Evolutionary conservation across 2,797 vertebrate species (phyloP).

Genomic region (Chelmon rostratus): DNA sequence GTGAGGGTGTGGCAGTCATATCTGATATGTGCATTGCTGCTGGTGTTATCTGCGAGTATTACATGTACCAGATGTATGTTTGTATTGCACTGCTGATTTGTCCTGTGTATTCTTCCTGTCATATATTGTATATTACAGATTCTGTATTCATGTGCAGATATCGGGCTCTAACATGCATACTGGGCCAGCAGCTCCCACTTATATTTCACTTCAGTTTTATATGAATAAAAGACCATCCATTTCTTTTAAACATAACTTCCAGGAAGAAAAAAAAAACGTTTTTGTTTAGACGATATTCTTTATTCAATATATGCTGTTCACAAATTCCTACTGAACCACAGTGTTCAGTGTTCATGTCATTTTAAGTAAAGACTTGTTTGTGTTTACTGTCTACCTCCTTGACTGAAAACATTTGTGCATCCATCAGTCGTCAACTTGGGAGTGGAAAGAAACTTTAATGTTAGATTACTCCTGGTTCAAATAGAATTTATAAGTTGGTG

Average conservation of each 20-base stretch:
- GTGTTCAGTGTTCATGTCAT: neutral
- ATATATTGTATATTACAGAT: neutral
- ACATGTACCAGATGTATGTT: neutral
- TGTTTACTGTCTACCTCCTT: constrained; percentile 11
- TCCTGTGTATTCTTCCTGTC: neutral
- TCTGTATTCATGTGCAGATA: too few relatives aligned
- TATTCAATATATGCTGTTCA: neutral
- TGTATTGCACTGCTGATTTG: neutral
- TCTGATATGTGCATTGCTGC: neutral
- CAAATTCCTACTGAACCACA: constrained; percentile 1
- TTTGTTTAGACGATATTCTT: neutral
- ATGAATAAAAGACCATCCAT: neutral
- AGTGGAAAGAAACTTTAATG: constrained; percentile 43
- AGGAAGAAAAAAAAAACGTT: neutral
- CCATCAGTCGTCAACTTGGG: constrained; percentile 21
- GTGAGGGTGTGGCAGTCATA: neutral
- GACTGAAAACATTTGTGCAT: constrained; percentile 26
- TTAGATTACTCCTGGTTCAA: constrained; percentile 67
- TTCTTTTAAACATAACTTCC: neutral
- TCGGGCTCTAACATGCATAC: neutral
- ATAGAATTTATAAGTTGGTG: constrained; percentile 72
- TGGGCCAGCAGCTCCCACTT: neutral
- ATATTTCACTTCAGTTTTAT: neutral
- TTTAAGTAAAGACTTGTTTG: constrained; percentile 8
- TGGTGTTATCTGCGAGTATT: neutral